phyloP scores from a whole-genome alignment of 2,113 vertebrate species.

The Himantopus leucocephalus region DNA sequence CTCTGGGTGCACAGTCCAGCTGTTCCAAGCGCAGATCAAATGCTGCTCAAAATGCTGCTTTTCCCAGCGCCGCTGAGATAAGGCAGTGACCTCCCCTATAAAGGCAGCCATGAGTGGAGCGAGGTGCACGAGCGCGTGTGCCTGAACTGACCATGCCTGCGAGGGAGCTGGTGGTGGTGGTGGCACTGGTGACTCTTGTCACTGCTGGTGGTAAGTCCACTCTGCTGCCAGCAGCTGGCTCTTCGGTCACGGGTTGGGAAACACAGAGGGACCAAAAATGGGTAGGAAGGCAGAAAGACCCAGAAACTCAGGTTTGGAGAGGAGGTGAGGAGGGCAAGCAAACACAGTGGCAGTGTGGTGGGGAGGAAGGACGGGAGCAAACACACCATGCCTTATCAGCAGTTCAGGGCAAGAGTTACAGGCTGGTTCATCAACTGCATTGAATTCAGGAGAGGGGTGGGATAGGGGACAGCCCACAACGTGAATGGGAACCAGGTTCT shows the following conservation, averaged over 20 bases:
- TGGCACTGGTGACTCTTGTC: rapidly evolving
- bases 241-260: rapidly evolving
- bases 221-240: neutral
- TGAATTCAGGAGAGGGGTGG: neutral
- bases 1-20: neutral
- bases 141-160: neutral
- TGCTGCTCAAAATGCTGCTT: neutral
- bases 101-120: rapidly evolving
- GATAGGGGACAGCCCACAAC: neutral
- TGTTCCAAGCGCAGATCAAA: neutral
- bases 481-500: rapidly evolving
- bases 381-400: rapidly evolving
- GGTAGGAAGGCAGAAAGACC: neutral
- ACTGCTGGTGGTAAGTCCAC: neutral
- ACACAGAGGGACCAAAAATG: neutral
- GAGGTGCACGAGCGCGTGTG: rapidly evolving
- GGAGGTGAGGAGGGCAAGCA: neutral
- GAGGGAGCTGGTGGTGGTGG: neutral
- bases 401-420: neutral
- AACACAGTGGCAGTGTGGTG: neutral
- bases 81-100: neutral
- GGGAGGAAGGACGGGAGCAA: neutral
- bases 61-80: slow-evolving; percentile 31
- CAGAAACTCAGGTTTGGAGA: neutral
- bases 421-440: neutral